phyloP scores from a whole-genome alignment of 2,888 invertebrate species.

The Philereme vetulata region DNA sequence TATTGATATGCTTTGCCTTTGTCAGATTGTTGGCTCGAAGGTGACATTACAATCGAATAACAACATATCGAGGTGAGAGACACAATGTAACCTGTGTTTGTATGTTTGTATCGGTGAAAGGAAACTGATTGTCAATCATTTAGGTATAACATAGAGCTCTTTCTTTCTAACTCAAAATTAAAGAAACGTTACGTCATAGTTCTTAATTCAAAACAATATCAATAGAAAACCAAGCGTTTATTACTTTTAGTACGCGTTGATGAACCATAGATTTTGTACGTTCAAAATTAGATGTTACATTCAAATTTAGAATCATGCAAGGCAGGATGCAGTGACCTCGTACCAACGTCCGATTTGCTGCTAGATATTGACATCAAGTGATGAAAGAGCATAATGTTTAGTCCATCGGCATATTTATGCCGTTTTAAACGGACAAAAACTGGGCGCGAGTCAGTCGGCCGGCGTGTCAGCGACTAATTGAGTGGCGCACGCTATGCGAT shows the following conservation, averaged over 20 bases:
- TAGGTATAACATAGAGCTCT: neutral
- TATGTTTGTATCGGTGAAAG: neutral
- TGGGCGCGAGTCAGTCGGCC: conserved; percentile 62
- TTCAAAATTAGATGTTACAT: conserved; percentile 2
- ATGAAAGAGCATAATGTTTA: conserved; percentile 66
- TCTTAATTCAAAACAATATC: too few relatives aligned
- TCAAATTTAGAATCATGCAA: conserved; percentile 3
- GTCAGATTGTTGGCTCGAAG: conserved; percentile 20
- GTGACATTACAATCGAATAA: conserved; percentile 22
- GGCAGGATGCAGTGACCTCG: conserved; percentile 23
- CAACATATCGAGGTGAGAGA: conserved; percentile 21
- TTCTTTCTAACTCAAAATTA: neutral
- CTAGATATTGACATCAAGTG: conserved; percentile 43
- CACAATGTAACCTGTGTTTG: conserved; percentile 21
- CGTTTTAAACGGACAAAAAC: conserved; percentile 70
- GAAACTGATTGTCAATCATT: conserved; percentile 10
- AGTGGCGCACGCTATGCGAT: conserved; percentile 74
- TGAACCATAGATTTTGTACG: neutral
- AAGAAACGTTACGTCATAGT: too few relatives aligned
- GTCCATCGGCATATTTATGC: conserved; percentile 70
- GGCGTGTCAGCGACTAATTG: conserved; percentile 77
- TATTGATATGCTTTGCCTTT: neutral
- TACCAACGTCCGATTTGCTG: conserved; percentile 15
- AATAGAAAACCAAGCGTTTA: too few relatives aligned
- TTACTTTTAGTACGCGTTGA: neutral